Base-by-base conservation (phyloP, 2,888 invertebrate species). In the Craniophora ligustri region DNA sequence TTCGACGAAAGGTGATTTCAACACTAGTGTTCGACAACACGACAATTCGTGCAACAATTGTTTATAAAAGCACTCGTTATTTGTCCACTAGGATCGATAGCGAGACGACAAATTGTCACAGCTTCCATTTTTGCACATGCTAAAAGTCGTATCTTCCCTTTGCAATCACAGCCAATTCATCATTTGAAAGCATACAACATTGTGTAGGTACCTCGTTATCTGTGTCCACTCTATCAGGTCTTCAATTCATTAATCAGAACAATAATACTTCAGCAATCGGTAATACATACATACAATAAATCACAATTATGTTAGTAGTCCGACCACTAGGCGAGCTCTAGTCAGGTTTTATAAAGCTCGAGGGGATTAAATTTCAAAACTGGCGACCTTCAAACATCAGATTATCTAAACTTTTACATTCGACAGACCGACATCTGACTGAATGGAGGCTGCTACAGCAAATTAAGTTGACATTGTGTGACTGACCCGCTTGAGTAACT, bases 391-490 rank as follows among this genome's bases (percentile, higher is more conserved):
- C 84, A 85, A 79, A 78, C 84, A 82, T 86, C 85, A 83, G 83
- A 87, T 86, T 85, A 87, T 83, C 82, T 82, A 82, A 85, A 88
- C 88, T 88, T 88, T 88, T 89, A 89, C 88, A 85, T 85, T 87
- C 70, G 73, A 77, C 73, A 76, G 67, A 74, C 75, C 79, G 75
- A 72, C 75, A 75, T 77, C 66, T 75, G 72, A 71, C 78, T 84
- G 81, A 84, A 86, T 84, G 75, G 79, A 79, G 76, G 74, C 74
- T 73, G 76, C 72, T 75, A 70, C 59, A 77, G 73, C 80, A 80
- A 82, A 85, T 84, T 85, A 79, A 82, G 76, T 79, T 81, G 81
- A 86, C 81, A 82, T 83, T 84, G 79, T 82, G 58, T 74, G 71
- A 70, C 66, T 71, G 78, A 75, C 72, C 62, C 70, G 78, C 77